Evolutionary conservation across 2,113 vertebrate genomes (phyloP).

Genomic region (Syngnathoides biaculeatus): DNA sequence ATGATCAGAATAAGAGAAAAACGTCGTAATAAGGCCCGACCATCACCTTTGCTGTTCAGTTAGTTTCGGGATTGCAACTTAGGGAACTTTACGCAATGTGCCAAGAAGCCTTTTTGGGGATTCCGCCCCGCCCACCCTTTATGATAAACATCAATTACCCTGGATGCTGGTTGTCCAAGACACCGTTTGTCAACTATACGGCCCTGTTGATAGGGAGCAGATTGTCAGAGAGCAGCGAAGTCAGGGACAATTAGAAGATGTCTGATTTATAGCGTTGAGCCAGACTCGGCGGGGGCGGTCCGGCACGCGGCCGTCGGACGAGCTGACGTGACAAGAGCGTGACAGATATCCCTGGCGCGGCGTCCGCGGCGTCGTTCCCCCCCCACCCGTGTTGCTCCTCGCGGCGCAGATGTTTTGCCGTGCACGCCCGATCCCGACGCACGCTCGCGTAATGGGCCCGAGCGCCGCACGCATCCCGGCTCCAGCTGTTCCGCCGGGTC

Average conservation of each 20-base stretch:
- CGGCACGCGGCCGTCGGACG: constrained; percentile 22
- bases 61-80: background rate
- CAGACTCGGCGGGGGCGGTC: constrained; percentile 2
- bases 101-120: background rate
- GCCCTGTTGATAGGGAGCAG: constrained; percentile 60
- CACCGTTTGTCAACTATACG: constrained; percentile 61
- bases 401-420: constrained; percentile 54
- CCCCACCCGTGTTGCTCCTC: constrained; percentile 45
- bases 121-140: background rate
- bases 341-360: constrained; percentile 51
- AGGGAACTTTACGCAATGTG: background rate
- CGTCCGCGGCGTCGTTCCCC: constrained; percentile 48
- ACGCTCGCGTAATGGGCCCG: constrained; percentile 22
- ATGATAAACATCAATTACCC: background rate
- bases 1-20: too few relatives aligned
- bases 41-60: background rate
- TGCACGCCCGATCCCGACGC: constrained; percentile 24
- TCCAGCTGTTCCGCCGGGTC: constrained; percentile 67
- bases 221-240: constrained; percentile 58
- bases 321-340: constrained; percentile 40
- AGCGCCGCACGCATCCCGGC: constrained; percentile 31
- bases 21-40: background rate
- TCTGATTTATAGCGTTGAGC: constrained; percentile 47
- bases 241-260: constrained; percentile 59
- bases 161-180: constrained; percentile 38